Evolutionary conservation across 2,113 vertebrate genomes (phyloP), one percentile per base, ranked within the genome.

Genomic region (Arvicanthis niloticus): DNA sequence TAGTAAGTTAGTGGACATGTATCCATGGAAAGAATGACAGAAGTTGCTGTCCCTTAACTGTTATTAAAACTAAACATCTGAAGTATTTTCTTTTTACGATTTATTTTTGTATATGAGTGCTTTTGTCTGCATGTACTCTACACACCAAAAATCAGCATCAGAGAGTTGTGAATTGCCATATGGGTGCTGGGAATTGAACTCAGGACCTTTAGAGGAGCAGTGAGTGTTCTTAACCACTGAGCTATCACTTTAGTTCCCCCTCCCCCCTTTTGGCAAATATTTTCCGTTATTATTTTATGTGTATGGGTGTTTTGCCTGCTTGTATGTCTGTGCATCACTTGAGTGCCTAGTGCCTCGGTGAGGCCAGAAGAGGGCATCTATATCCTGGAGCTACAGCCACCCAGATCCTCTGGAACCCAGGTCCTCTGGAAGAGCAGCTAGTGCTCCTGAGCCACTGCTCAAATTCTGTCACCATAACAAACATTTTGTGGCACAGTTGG

Each of bases 31-130:
- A 81, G 67, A 78, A 91, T 51, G 29, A 11, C 67, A 76, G 17
- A 11, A 92, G 42, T 67, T 15, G 8, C 53, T 40, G 84, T 10
- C 21, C 24, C 15, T 91, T 72, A 87, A 11, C 62, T 45, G 9
- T 93, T 90, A 77, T 26, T 93, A 78, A 93, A 90, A 77, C 88
- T n/a, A 92, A 73, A 73, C 48, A 26, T 80, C 24, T 77, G 42
- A 81, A 89, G 76, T 29, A 19, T 31, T 42, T 84, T 42, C 19
- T 31, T 62, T 84, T 62, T 62, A 62, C 16, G 22, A 56, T 29
- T 62, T 16, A 26, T 40, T 60, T 58, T 31, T 45, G 40, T 65
- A 9, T 45, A 6, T 21, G 8, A 9, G 24, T 85, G 26, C 67
- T 85, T 62, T 65, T 85, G 81, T 29, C 26, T 65, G 26, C n/a